Evolutionary conservation across 2,113 vertebrate genomes (phyloP), one percentile per base, ranked within the genome.

Genomic region (Myanophis thanlyinensis): DNA sequence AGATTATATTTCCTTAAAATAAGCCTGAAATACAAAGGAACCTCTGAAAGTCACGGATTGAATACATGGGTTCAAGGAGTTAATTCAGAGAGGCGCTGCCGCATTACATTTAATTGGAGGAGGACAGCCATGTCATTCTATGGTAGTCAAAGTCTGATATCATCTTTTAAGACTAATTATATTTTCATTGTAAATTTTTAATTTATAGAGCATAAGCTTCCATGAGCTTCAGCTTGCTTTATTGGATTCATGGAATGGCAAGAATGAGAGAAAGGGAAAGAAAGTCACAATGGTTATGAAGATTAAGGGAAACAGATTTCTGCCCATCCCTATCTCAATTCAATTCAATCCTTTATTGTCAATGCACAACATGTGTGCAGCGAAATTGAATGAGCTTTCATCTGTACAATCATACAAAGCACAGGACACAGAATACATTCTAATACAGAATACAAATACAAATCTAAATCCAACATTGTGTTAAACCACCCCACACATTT

Each of bases 1-100:
- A 88, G 56, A 59, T 92, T 95, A 90, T 20, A 92, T 84, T 88
- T 53, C 62, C n/a, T 94, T 89, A 89, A 95, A 95, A 95, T 94
- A 95, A 44, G 25, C 91, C 95, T 94, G 92, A 88, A 89, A 53
- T 94, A 93, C 91, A 59, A 62, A 85, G 91, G 88, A 94, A 94
- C 93, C 93, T 92, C 91, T 93, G 15, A 15, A 49, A n/a, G 7
- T 80, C 73, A 80, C 1, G 18, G 35, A 40, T 80, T 80, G 35
- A 80, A 80, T 80, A 22, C 18, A 80, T 44, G 73, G 35, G 73
- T 80, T 80, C 35, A 80, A 44, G 35, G 18, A 80, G 18, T 44
- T 80, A 80, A 80, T 80, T 80, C 35, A 44, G 35, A 22, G 18
- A 80, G 35, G 73, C 18, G 20, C 18, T 44, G 20, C 35, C 73